Evolutionary conservation across 2,888 invertebrate species (phyloP).

Genomic region (Drosophila multiciliata): DNA sequence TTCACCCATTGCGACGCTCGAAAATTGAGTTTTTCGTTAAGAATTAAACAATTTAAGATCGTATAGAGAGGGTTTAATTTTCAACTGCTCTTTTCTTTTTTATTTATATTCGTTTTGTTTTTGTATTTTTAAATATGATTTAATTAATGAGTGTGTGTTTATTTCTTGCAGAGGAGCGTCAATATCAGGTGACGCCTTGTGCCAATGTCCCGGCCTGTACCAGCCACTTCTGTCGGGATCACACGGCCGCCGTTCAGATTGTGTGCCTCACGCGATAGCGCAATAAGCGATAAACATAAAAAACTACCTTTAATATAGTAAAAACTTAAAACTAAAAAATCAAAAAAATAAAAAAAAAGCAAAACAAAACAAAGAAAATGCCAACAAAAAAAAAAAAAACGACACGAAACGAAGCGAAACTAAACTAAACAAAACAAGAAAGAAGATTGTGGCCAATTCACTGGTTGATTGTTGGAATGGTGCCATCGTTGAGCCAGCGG

Average conservation of each 20-base stretch:
- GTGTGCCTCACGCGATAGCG: constrained; percentile 46
- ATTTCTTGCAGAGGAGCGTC: constrained; percentile 42
- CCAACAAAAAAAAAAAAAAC: not conserved
- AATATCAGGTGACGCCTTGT: constrained; percentile 63
- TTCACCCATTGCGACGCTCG: not conserved
- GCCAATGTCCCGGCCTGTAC: constrained; percentile 62
- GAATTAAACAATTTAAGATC: not conserved
- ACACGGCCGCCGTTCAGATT: constrained; percentile 70
- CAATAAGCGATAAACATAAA: constrained; percentile 51
- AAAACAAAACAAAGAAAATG: constrained; percentile 6
- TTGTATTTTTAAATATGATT: not conserved
- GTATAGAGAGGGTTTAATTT: not conserved
- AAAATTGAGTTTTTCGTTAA: not conserved
- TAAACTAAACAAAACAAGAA: not conserved
- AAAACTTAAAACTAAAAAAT: constrained; percentile 9
- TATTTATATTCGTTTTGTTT: not conserved
- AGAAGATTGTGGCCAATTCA: constrained; percentile 17
- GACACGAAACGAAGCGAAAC: not conserved
- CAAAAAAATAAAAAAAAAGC: constrained; percentile 2
- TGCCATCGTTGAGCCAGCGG: constrained; percentile 81
- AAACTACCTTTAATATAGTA: constrained; percentile 30
- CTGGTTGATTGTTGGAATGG: constrained; percentile 80
- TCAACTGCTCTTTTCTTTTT: not conserved
- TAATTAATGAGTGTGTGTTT: constrained; percentile 9
- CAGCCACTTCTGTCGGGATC: constrained; percentile 68